Conservation (phyloP, 2,113 vertebrate species). For the Crotalus horridus region DNA sequence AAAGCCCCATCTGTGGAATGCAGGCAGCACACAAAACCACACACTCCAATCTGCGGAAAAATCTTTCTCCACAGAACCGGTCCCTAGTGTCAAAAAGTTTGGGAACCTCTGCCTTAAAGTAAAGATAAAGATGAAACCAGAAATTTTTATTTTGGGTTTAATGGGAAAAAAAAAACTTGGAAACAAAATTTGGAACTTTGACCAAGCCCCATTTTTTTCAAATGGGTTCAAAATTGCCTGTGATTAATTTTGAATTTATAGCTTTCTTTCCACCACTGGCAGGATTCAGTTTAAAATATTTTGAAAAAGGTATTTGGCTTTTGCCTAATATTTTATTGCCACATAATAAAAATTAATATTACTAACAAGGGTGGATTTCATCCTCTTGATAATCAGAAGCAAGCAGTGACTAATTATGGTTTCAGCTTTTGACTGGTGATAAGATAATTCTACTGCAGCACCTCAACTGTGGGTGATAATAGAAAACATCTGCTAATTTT, state of each 20-base stretch:
- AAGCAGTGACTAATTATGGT: constrained; percentile 6
- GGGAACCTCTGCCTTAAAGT: no score
- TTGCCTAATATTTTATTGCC: neutral
- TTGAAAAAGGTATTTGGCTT: neutral
- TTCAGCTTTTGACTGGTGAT: constrained; percentile 28
- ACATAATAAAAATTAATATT: constrained; percentile 22
- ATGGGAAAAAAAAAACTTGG: no score
- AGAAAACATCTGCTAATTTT: constrained; percentile 49
- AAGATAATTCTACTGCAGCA: constrained; percentile 27
- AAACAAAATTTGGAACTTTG: no score
- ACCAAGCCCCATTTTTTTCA: neutral
- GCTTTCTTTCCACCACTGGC: neutral
- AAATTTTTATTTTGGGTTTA: no score
- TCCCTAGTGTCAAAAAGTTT: no score
- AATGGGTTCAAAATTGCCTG: neutral
- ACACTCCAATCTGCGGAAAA: no score
- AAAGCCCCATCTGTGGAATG: no score
- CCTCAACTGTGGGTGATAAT: constrained; percentile 32
- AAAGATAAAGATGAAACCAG: no score
- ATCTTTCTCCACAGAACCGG: no score
- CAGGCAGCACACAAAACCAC: no score
- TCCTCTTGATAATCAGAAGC: constrained; percentile 32
- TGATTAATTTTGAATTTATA: neutral
- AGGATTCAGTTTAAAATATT: neutral
- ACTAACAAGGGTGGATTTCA: neutral